phyloP scores from a whole-genome alignment of 1,140 invertebrate species.

The Anagrus nilaparvatae region DNA sequence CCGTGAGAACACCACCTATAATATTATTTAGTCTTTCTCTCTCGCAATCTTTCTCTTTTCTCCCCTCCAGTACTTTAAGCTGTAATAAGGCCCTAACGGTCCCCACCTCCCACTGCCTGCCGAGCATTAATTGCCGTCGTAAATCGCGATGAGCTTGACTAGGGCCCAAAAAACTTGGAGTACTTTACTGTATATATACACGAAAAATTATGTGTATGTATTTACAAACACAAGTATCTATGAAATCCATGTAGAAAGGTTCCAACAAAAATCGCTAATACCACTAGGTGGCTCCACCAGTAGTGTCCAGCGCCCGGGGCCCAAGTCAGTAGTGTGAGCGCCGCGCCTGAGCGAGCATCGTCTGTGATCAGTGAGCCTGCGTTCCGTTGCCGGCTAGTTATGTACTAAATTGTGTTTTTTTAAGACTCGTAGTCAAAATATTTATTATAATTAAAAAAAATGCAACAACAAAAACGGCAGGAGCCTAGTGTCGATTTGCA shows the following conservation, averaged over 20 bases:
- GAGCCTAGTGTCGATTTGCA: too few species aligned
- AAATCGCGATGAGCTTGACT: slow-evolving; percentile 32
- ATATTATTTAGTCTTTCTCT: slow-evolving; percentile 43
- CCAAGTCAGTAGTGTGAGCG: slow-evolving; percentile 39
- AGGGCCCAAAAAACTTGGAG: slow-evolving; percentile 14
- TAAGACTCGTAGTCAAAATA: too few species aligned
- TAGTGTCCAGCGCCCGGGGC: slow-evolving; percentile 35
- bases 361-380: too few species aligned
- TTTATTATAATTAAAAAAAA: too few species aligned
- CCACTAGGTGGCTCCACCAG: slow-evolving; percentile 43
- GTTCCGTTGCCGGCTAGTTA: slow-evolving; percentile 12
- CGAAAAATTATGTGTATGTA: too few species aligned
- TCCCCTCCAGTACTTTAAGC: slow-evolving; percentile 8
- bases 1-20: slow-evolving; percentile 45
- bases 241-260: too few species aligned
- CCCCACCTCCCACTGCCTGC: slow-evolving; percentile 8
- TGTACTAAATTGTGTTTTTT: too few species aligned
- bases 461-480: too few species aligned
- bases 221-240: too few species aligned
- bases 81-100: neutral
- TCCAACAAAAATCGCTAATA: too few species aligned
- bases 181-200: slow-evolving; percentile 11
- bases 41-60: slow-evolving; percentile 16
- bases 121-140: slow-evolving; percentile 44
- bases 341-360: slow-evolving; percentile 36